phyloP scores from a whole-genome alignment of 1,140 invertebrate genomes.

The Heliconius melpomene region DNA sequence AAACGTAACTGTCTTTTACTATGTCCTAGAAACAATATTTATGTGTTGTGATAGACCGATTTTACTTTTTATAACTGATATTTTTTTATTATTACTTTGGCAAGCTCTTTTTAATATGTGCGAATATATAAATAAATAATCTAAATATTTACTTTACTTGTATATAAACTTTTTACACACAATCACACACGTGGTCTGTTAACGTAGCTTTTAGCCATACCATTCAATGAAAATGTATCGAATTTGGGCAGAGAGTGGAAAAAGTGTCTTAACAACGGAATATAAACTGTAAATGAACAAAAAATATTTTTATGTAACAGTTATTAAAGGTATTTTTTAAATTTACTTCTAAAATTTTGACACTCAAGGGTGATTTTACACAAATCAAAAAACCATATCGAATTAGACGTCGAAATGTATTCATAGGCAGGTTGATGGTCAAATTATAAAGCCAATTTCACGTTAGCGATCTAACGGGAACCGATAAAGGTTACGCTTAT shows the following conservation, averaged over 20 bases:
- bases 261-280: too few relatives aligned
- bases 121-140: too few relatives aligned
- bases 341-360: too few relatives aligned
- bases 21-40: neutral
- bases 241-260: too few relatives aligned
- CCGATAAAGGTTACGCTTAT: conserved; percentile 44
- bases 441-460: conserved; percentile 46
- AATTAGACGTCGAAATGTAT: conserved; percentile 20
- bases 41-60: neutral
- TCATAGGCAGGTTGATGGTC: conserved; percentile 33
- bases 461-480: conserved; percentile 49
- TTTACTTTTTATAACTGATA: neutral
- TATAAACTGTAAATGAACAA: too few relatives aligned
- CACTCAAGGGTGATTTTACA: neutral
- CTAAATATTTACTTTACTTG: too few relatives aligned
- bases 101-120: neutral
- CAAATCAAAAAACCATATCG: neutral
- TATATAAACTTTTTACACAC: too few relatives aligned
- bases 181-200: too few relatives aligned
- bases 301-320: too few relatives aligned
- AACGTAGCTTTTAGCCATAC: too few relatives aligned
- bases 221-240: too few relatives aligned
- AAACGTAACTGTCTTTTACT: neutral
- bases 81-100: neutral
- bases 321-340: too few relatives aligned